Evolutionary conservation across 1,140 invertebrate genomes (phyloP), one percentile per base, ranked within the genome.

Genomic region (Eulimnadia texana): DNA sequence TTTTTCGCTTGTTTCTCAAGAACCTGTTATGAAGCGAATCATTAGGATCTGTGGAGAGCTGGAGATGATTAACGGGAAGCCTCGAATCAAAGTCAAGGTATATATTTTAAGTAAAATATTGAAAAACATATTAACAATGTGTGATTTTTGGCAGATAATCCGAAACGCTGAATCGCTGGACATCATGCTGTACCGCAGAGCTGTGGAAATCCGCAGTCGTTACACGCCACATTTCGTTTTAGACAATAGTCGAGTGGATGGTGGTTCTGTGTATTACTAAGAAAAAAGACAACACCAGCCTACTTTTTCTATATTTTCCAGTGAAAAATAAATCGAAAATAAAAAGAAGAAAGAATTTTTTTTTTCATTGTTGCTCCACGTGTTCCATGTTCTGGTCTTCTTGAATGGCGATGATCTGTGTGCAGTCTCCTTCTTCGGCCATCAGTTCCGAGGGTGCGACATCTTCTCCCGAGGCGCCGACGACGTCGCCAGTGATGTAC

Each of bases 301-400:
- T n/a, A n/a, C n/a, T n/a, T n/a, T n/a, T n/a, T 42, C 6, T 42
- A 42, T 42, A 42, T 42, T 42, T n/a, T n/a, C n/a, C 33, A 42
- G 6, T 9, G 33, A 42, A 42, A 42, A 42, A 16, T 16, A 42
- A 42, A 9, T 42, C 16, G 33, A 42, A 42, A 42, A 42, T 9
- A 29, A 57, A 2, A 11, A 3, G 2, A 57, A 57, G 20, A 27
- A 13, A 11, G 25, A 57, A 57, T 27, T 0, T 27, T 3, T 27
- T 19, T 2, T 27, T 29, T 0, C 22, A 29, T 57, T 42, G 33
- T 13, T 57, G 27, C 28, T 57, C 55, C 22, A 57, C 29, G 10
- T 54, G 24, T 33, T 61, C 60, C 51, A 61, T 61, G 2, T 33
- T 42, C 33, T 61, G 29, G 13, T 33, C 19, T 47, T 42, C 60